A percentile compares a stretch with the other conserved stretches of the same genome.
Evolutionary conservation across 2,113 vertebrate species (phyloP).

Genomic region (Neopipo cinnamomea): DNA sequence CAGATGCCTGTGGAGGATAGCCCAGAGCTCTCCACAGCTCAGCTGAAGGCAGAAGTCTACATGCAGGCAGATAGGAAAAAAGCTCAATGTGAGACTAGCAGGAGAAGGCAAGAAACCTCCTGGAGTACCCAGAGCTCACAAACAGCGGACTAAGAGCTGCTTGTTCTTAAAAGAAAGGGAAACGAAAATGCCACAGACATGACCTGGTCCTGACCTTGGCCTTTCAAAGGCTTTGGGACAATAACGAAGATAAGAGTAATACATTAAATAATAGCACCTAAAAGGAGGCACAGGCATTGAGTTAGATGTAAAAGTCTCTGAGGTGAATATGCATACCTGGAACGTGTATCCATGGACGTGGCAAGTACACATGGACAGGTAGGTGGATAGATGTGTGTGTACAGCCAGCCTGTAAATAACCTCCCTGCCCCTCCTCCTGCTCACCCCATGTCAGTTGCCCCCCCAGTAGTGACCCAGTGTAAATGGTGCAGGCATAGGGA

Average conservation of each 20-base stretch:
- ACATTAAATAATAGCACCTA: background rate
- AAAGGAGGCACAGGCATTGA: background rate
- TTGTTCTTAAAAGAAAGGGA: background rate
- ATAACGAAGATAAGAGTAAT: background rate
- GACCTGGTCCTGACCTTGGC: background rate
- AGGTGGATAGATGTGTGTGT: fast-evolving
- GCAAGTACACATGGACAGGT: background rate
- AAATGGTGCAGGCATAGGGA: background rate
- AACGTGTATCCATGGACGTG: fast-evolving
- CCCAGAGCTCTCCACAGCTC: background rate
- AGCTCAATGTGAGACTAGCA: background rate
- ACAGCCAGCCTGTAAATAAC: background rate
- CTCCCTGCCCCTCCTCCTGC: background rate
- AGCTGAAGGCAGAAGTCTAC: background rate
- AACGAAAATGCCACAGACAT: background rate
- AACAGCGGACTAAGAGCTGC: background rate
- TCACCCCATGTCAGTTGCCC: background rate
- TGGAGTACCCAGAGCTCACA: background rate
- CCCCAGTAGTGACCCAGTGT: background rate
- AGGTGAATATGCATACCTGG: background rate
- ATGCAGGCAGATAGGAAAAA: background rate
- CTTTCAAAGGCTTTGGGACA: background rate
- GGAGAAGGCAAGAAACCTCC: background rate
- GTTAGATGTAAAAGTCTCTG: background rate
- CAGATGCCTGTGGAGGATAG: background rate